These are phyloP conservation scores for Oryctes rhinoceros DNA, from an alignment of 1,140 invertebrate genomes.

Conservation along the genomic window DNA sequence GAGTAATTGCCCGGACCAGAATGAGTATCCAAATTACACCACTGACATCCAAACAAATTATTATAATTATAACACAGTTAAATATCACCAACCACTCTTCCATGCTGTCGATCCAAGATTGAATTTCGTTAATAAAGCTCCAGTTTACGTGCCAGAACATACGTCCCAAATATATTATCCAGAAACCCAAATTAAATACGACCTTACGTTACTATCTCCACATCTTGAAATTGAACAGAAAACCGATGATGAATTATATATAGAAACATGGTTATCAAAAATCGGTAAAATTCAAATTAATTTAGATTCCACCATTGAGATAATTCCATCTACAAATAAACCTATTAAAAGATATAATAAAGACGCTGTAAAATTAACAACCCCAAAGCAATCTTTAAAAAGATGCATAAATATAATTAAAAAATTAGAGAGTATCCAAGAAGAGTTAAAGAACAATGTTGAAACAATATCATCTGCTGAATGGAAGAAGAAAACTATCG, in stretches of 20 bases:
- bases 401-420: slow-evolving; percentile 55
- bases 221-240: slow-evolving; percentile 42
- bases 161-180: neutral
- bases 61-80: slow-evolving; percentile 6
- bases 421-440: slow-evolving; percentile 61
- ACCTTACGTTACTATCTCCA: slow-evolving; percentile 33
- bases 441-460: slow-evolving; percentile 61
- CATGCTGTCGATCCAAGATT: slow-evolving; percentile 29
- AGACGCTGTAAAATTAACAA: slow-evolving; percentile 47
- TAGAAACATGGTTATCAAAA: slow-evolving; percentile 51
- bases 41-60: neutral
- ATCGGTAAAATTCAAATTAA: slow-evolving; percentile 52
- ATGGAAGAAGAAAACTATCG: slow-evolving; percentile 64
- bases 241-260: slow-evolving; percentile 50
- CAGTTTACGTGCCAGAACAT: slow-evolving; percentile 2
- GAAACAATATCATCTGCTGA: slow-evolving; percentile 62
- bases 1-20: neutral
- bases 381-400: slow-evolving; percentile 52
- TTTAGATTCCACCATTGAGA: slow-evolving; percentile 47
- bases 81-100: slow-evolving; percentile 21
- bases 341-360: slow-evolving; percentile 31
- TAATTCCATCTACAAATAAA: slow-evolving; percentile 16
- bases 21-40: slow-evolving; percentile 10
- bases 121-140: slow-evolving; percentile 28
- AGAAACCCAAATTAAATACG: slow-evolving; percentile 25